Base-by-base conservation (phyloP, 2,113 vertebrate species). In the Heterotis niloticus region DNA sequence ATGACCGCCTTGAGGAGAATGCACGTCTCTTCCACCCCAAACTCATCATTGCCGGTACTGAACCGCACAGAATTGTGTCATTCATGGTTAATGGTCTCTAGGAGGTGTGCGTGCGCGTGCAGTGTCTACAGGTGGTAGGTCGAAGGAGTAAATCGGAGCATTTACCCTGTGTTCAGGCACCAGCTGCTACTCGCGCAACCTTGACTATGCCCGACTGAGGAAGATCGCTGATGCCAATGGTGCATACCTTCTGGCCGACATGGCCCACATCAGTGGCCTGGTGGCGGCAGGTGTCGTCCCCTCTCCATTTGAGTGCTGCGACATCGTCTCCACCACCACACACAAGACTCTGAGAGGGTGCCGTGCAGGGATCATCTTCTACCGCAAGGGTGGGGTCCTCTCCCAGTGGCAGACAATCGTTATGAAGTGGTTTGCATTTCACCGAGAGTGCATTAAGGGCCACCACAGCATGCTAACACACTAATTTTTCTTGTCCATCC, bases 311-410 rank as follows among this genome's bases (percentile, higher is more conserved):
- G 93, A 96, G 1, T 76, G 95, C 91, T 94, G 95, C 11, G 94
- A 99, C 1, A 85, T 99, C 0, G 95, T 99, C 81, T 90, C 96
- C 78, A 99, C 97, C 44, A 99, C 97, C 1, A 99, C 97, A 0
- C 97, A 99, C 90, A 99, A 99, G 87, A 99, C 97, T 0, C 84
- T 99, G 82, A 85, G 98, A 24, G 98, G 97, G 87, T 99, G 97
- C 88, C 93, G 96, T 0, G 91, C 96, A 0, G 98, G 97, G 23
- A 88, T 99, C 81, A 97, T 99, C 88, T 99, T 98, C 90, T 99
- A 93, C 85, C 93, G 96, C 78, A 98, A 92, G 93, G 98, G 98
- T 99, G 14, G 26, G 81, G 81, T 29, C 23, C 16, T 23, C n/a
- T 66, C 7, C 13, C 23, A 16, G 34, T 76, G 23, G 4, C 18